A percentile compares a stretch with the other conserved stretches of the same genome.
Evolutionary conservation across 2,797 vertebrate genomes (phyloP).

Genomic region (Cetoscarus ocellatus): DNA sequence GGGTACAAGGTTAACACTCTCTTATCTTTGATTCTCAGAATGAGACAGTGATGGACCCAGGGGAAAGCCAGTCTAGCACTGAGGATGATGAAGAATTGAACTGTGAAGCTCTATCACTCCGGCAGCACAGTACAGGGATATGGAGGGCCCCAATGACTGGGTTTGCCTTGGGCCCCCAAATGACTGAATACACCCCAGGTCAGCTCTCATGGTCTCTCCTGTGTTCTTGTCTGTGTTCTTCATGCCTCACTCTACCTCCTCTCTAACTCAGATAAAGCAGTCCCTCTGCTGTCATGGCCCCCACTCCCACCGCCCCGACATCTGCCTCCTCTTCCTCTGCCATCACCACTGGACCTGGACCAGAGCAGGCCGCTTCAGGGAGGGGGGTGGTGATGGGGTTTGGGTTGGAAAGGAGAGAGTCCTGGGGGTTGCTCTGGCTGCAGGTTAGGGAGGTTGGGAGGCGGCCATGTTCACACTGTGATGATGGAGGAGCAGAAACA

Average conservation of each 20-base stretch:
- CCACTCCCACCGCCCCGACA: constrained; percentile 74
- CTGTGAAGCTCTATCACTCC: too few relatives aligned
- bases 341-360: constrained; percentile 70
- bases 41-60: too few relatives aligned
- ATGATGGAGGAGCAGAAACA: constrained; percentile 57
- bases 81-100: too few relatives aligned
- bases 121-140: too few relatives aligned
- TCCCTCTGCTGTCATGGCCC: constrained; percentile 37
- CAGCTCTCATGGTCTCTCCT: background rate
- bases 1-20: too few relatives aligned
- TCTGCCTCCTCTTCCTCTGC: constrained; percentile 71
- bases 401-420: constrained; percentile 35
- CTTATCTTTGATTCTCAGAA: too few relatives aligned
- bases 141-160: too few relatives aligned
- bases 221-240: constrained; percentile 28
- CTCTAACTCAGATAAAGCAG: constrained; percentile 67
- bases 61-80: too few relatives aligned
- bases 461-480: constrained; percentile 55
- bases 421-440: constrained; percentile 55
- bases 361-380: constrained; percentile 39
- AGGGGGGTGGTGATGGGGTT: constrained; percentile 7
- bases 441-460: constrained; percentile 56
- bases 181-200: too few relatives aligned
- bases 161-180: too few relatives aligned
- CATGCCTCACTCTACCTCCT: constrained; percentile 56